Evolutionary conservation across 2,113 vertebrate species (phyloP).

Genomic region (Corythornis vintsioides): DNA sequence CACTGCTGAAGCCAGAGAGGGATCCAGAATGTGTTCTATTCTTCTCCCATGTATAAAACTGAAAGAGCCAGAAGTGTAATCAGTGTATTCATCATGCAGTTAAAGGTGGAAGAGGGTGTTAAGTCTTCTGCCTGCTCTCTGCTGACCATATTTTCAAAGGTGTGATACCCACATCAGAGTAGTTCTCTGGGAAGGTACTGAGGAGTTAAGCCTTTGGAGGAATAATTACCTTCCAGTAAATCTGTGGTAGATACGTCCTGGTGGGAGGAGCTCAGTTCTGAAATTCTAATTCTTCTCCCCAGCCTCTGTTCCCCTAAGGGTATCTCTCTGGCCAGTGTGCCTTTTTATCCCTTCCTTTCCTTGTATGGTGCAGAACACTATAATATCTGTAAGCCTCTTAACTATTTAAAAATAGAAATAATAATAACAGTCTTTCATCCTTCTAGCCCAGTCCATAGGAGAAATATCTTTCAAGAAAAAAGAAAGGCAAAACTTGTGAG

Average conservation of each 20-base stretch:
- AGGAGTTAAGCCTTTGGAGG: slow-evolving; percentile 22
- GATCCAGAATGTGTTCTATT: not conserved
- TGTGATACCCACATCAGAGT: not conserved
- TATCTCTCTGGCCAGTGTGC: slow-evolving; percentile 2
- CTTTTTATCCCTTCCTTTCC: slow-evolving; percentile 28
- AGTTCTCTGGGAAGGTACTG: not conserved
- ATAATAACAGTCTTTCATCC: slow-evolving; percentile 6
- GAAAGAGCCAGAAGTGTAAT: not conserved
- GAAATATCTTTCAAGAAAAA: slow-evolving; percentile 4
- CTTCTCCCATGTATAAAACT: not conserved
- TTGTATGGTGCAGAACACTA: slow-evolving; percentile 51
- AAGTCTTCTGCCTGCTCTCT: not conserved
- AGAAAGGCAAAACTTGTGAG: not conserved
- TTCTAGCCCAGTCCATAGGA: not conserved
- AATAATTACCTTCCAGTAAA: not conserved
- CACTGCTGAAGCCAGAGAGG: not conserved
- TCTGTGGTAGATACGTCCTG: not conserved
- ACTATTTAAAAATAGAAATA: slow-evolving; percentile 64
- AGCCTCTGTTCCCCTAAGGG: not conserved
- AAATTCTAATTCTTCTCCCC: not conserved
- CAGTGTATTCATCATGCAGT: fast-evolving
- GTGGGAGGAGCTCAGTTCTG: not conserved
- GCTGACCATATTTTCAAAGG: not conserved
- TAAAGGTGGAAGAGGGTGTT: not conserved
- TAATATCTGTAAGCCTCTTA: slow-evolving; percentile 42